These are phyloP conservation scores for Tachysurus vachellii DNA, from an alignment of 2,113 vertebrate genomes.

Conservation along the genomic window DNA sequence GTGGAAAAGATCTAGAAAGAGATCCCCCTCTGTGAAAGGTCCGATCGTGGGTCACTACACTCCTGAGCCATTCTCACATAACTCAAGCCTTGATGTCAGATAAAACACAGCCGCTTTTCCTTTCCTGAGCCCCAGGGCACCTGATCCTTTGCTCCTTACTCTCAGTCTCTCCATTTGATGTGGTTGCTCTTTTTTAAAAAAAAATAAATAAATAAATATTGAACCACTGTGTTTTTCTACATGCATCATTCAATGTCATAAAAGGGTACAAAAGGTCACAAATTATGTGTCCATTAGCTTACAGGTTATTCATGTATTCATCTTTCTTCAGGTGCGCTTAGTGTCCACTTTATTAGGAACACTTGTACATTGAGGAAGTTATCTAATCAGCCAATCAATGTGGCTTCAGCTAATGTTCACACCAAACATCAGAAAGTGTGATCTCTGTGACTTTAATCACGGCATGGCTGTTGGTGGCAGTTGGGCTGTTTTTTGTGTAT, in stretches of 20 bases:
- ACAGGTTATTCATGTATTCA: background rate
- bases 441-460: too few species aligned
- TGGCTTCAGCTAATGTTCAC: background rate
- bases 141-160: background rate
- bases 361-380: background rate
- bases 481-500: too few species aligned
- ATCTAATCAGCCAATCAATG: background rate
- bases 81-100: constrained; percentile 47
- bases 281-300: background rate
- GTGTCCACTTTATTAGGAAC: background rate
- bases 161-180: background rate
- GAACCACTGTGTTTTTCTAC: background rate
- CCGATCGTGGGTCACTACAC: constrained; percentile 49
- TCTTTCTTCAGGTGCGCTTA: background rate
- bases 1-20: constrained; percentile 41
- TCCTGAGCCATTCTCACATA: constrained; percentile 34
- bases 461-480: too few species aligned
- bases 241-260: background rate
- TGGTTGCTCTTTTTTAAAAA: background rate
- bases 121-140: constrained; percentile 1
- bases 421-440: background rate
- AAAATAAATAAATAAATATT: background rate
- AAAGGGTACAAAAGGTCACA: background rate
- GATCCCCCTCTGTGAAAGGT: constrained; percentile 16
- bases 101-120: constrained; percentile 42